phyloP scores from a whole-genome alignment of 2,888 invertebrate genomes.

The Operophtera brumata region DNA sequence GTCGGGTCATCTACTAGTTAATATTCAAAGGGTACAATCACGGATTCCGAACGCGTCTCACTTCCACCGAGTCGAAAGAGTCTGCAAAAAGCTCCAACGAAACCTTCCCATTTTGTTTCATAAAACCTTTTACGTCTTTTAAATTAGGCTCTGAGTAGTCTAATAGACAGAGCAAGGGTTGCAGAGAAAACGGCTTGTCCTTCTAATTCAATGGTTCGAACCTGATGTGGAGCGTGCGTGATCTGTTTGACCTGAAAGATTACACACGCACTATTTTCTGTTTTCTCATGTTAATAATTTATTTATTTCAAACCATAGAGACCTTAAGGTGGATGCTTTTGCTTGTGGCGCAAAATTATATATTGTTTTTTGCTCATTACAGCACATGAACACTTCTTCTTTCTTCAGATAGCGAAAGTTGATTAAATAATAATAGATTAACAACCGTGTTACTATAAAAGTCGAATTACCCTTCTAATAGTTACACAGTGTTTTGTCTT shows the following conservation, averaged over 20 bases:
- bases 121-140: constrained; percentile 44
- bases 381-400: no score
- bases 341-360: no score
- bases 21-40: constrained; percentile 77
- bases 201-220: not conserved
- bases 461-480: no score
- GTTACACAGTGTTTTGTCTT: no score
- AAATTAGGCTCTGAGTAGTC: constrained; percentile 16
- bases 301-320: no score
- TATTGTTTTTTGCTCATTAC: no score
- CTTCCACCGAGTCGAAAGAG: constrained; percentile 39
- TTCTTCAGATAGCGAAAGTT: no score
- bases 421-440: no score
- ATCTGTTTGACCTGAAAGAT: not conserved
- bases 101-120: constrained; percentile 55
- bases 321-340: no score
- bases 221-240: not conserved
- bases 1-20: constrained; percentile 74
- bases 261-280: not conserved
- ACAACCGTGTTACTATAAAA: no score
- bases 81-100: constrained; percentile 44
- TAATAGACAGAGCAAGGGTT: constrained; percentile 1
- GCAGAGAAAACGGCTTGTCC: not conserved
- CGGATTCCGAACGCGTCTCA: constrained; percentile 68
- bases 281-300: constrained; percentile 10